Evolutionary conservation across 2,888 invertebrate species (phyloP).

Genomic region (Zhuqinia jingwanae): DNA sequence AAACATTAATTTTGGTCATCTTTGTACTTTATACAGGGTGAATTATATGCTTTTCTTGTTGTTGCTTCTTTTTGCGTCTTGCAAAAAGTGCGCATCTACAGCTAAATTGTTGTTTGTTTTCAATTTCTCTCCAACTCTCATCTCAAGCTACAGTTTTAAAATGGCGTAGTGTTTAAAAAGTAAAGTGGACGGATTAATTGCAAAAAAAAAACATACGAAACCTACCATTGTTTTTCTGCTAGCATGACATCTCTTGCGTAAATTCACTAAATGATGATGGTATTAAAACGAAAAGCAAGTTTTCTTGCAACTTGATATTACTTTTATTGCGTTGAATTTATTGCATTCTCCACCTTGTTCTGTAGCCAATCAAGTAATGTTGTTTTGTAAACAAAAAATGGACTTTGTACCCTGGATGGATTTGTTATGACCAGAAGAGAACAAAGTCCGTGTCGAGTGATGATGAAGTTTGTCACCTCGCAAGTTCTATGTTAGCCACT

Average conservation of each 20-base stretch:
- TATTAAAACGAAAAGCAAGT: neutral
- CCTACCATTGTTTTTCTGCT: no score
- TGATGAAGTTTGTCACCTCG: neutral
- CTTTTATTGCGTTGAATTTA: neutral
- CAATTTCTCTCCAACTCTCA: no score
- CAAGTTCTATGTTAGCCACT: neutral
- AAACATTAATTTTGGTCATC: neutral
- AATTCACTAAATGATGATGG: neutral
- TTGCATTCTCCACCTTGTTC: neutral
- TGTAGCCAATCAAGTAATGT: neutral
- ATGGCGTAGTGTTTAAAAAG: no score
- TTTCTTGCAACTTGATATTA: neutral
- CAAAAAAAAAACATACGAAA: no score
- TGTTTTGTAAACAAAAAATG: conserved; percentile 25
- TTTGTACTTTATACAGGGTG: no score
- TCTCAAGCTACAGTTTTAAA: no score
- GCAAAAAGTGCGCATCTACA: neutral
- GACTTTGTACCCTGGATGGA: conserved; percentile 3
- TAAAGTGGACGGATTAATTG: no score
- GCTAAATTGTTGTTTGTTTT: no score
- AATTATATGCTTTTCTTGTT: no score
- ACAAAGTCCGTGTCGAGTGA: neutral
- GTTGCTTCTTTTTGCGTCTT: no score
- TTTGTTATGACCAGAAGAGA: conserved; percentile 1
- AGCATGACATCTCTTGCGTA: no score